Evolutionary conservation across 2,113 vertebrate species (phyloP).

Genomic region (Poeciliopsis retropinna): DNA sequence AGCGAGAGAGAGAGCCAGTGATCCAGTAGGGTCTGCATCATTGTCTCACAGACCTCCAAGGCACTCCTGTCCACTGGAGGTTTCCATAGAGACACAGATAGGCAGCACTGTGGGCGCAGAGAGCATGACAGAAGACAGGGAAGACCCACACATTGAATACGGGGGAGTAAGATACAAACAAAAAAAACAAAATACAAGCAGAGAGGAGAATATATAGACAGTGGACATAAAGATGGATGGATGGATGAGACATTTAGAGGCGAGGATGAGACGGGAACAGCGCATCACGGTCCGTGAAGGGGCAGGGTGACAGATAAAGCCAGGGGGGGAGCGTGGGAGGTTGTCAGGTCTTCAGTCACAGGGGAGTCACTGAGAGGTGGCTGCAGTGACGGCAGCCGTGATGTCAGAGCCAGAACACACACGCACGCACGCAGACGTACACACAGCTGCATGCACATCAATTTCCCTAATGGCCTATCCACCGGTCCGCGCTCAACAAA

Average conservation of each 20-base stretch:
- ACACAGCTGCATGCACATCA: conserved; percentile 49
- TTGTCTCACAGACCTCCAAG: conserved; percentile 67
- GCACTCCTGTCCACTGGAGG: conserved; percentile 68
- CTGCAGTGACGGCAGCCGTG: conserved; percentile 75
- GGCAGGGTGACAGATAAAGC: conserved; percentile 32
- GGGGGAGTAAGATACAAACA: conserved; percentile 46
- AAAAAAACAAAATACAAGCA: conserved; percentile 15
- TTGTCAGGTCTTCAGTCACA: conserved; percentile 74
- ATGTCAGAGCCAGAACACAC: conserved; percentile 53
- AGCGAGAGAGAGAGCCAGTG: conserved; percentile 22
- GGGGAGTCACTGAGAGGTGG: conserved; percentile 74
- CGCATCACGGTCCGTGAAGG: not conserved
- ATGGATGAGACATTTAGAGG: conserved; percentile 20
- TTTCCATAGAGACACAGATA: conserved; percentile 77
- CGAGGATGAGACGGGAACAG: conserved; percentile 17
- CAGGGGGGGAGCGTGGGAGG: conserved; percentile 65
- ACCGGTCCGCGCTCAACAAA: conserved; percentile 49
- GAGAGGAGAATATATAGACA: conserved; percentile 14
- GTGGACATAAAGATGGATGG: conserved; percentile 22
- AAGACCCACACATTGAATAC: conserved; percentile 70
- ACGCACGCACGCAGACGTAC: not conserved
- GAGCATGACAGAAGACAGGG: conserved; percentile 66
- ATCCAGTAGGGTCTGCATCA: conserved; percentile 67
- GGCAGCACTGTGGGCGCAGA: conserved; percentile 56
- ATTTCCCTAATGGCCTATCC: conserved; percentile 65